Conservation (phyloP, 37 sponge, comb jelly and placozoan species). For the Hormiphora californensis region DNA sequence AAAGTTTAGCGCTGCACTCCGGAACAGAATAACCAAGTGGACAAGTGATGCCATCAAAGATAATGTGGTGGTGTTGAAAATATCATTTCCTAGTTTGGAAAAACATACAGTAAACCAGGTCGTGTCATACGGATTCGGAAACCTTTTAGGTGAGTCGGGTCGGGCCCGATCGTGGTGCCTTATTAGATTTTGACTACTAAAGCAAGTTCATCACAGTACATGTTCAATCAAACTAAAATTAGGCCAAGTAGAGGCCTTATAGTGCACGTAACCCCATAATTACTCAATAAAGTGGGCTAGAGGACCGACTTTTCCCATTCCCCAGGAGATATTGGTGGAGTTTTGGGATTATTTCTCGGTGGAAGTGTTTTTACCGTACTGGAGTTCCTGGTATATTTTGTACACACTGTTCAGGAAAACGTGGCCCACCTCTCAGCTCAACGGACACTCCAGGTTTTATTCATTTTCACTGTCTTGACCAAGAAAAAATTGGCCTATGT, state of each 20-base stretch:
- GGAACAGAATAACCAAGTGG: neutral
- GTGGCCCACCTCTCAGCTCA: neutral
- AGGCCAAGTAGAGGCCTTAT: neutral
- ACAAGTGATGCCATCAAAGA: neutral
- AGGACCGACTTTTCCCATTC: neutral
- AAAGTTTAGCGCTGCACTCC: too few species aligned
- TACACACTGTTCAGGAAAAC: neutral
- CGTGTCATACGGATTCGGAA: neutral
- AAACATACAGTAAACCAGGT: slow-evolving; percentile 37
- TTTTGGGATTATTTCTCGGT: slow-evolving; percentile 18
- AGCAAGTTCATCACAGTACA: too few species aligned
- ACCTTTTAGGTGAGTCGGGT: slow-evolving; percentile 37
- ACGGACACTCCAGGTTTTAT: too few species aligned
- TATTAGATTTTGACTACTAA: too few species aligned
- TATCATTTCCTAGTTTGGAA: neutral
- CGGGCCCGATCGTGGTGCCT: too few species aligned
- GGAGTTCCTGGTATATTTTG: slow-evolving; percentile 5
- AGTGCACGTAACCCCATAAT: neutral
- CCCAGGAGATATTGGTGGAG: slow-evolving; percentile 38
- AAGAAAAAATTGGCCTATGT: too few species aligned
- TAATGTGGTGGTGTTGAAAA: neutral
- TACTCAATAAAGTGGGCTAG: neutral
- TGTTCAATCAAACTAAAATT: neutral
- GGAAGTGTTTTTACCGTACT: slow-evolving; percentile 32
- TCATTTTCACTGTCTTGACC: too few species aligned